Conservation (phyloP, 2,797 vertebrate genomes). For the Molothrus aeneus region DNA sequence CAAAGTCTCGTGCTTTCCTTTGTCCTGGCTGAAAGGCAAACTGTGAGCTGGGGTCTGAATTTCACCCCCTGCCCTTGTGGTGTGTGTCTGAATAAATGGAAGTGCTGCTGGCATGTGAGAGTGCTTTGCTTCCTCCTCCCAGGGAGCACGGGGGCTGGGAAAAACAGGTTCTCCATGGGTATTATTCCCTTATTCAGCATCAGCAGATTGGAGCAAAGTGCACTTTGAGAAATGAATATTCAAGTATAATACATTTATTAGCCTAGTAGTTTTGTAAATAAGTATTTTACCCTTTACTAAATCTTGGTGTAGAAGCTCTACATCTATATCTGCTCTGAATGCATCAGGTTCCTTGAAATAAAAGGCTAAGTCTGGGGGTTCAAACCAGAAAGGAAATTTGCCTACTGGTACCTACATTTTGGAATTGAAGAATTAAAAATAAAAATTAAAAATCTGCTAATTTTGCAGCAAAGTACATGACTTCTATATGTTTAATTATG, state of each 20-base stretch:
- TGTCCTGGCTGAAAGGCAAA: not conserved
- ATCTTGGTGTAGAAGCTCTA: not conserved
- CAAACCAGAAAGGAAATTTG: not conserved
- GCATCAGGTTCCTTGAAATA: not conserved
- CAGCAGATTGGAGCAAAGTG: not conserved
- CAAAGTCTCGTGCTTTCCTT: not conserved
- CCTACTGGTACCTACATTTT: not conserved
- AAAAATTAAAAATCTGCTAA: rapidly evolving
- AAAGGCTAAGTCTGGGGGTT: not conserved
- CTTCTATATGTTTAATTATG: not conserved
- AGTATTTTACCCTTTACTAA: not conserved
- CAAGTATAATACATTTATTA: not conserved
- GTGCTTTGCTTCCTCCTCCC: not conserved
- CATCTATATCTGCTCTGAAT: not conserved
- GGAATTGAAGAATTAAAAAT: not conserved
- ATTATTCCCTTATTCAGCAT: not conserved
- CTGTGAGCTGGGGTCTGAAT: not conserved
- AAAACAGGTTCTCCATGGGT: not conserved
- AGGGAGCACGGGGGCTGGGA: not conserved
- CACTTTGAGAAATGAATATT: not conserved
- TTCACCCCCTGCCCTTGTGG: not conserved
- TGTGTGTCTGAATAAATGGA: not conserved
- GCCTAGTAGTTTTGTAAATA: not conserved
- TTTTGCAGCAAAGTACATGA: not conserved
- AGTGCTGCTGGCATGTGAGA: rapidly evolving